These are phyloP conservation scores for Probaryconus sp. DNA, from an alignment of 1,140 invertebrate species.

Conservation along the genomic window DNA sequence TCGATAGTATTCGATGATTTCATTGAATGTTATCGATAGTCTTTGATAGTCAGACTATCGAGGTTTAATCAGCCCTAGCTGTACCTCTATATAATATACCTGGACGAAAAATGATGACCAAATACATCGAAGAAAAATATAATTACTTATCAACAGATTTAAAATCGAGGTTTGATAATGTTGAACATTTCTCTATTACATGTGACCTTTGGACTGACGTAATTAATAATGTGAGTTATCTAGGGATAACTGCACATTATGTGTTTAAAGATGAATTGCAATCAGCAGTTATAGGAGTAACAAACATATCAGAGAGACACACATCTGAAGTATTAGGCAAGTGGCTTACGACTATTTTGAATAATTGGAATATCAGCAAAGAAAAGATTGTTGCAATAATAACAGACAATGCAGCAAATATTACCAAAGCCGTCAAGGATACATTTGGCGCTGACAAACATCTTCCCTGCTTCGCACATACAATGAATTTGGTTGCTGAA, in stretches of 20 bases:
- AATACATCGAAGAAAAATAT: slow-evolving; percentile 67
- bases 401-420: slow-evolving; percentile 64
- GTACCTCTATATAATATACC: slow-evolving; percentile 72
- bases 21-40: neutral
- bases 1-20: slow-evolving; percentile 6
- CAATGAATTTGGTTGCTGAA: slow-evolving; percentile 56
- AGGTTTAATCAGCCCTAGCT: slow-evolving; percentile 4
- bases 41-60: slow-evolving; percentile 9
- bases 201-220: slow-evolving; percentile 67
- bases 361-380: slow-evolving; percentile 60
- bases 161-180: slow-evolving; percentile 42
- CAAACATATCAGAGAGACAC: slow-evolving; percentile 47
- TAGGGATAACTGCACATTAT: slow-evolving; percentile 61
- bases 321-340: slow-evolving; percentile 55
- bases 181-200: slow-evolving; percentile 55
- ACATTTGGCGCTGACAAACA: slow-evolving; percentile 43
- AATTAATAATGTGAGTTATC: slow-evolving; percentile 62
- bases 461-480: slow-evolving; percentile 64
- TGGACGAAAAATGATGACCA: slow-evolving; percentile 58
- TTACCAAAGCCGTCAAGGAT: slow-evolving; percentile 51
- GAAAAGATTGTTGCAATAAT: slow-evolving; percentile 64
- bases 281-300: slow-evolving; percentile 45
- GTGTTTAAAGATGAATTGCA: slow-evolving; percentile 24
- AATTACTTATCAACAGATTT: slow-evolving; percentile 58
- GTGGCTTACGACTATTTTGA: slow-evolving; percentile 60